Percentiles rank a stretch among this genome's conserved stretches.
phyloP scores from a whole-genome alignment of 2,888 invertebrate species.

The Coecobrya sp. region DNA sequence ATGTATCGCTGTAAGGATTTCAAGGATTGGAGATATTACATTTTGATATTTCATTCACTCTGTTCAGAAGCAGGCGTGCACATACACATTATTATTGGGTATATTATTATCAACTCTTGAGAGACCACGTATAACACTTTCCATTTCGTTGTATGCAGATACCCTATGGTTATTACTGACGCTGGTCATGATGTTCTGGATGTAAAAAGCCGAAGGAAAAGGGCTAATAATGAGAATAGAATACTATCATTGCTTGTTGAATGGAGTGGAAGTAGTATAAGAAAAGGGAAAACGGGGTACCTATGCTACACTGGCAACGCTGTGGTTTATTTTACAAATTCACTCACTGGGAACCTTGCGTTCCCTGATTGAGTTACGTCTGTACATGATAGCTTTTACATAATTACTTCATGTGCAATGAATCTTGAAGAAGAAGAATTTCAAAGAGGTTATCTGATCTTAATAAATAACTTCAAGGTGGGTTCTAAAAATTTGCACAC shows the following conservation, averaged over 20 bases:
- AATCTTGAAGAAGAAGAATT: too few relatives aligned
- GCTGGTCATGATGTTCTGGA: not conserved
- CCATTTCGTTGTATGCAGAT: not conserved
- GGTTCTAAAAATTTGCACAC: too few relatives aligned
- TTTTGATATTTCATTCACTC: constrained; percentile 1
- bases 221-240: not conserved
- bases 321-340: not conserved
- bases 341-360: not conserved
- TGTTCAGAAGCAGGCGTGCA: not conserved
- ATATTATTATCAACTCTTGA: not conserved
- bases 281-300: not conserved
- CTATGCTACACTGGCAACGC: too few relatives aligned
- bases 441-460: too few relatives aligned
- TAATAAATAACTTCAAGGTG: too few relatives aligned
- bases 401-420: too few relatives aligned
- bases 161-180: not conserved
- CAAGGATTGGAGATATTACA: constrained; percentile 31
- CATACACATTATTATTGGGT: not conserved
- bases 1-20: constrained; percentile 10
- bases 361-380: not conserved
- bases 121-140: constrained; percentile 8
- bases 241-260: not conserved
- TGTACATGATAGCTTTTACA: too few relatives aligned
- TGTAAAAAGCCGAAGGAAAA: constrained; percentile 27
- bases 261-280: not conserved